Base-by-base conservation (phyloP, 2,797 vertebrate genomes). In the Lates japonicus region DNA sequence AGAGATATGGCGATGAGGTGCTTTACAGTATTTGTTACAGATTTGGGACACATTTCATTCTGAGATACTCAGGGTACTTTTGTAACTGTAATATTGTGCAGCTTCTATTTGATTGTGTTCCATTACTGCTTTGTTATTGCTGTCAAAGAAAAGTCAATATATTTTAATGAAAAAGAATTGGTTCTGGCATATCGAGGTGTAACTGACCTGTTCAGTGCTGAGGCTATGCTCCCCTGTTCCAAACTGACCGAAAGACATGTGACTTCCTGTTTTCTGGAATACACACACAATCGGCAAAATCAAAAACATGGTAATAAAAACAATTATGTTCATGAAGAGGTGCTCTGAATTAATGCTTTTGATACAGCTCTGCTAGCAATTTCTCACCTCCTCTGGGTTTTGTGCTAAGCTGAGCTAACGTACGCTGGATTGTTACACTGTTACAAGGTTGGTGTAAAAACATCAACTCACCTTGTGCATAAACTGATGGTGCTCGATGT, bases 391-490 rank as follows among this genome's bases (percentile, higher is more conserved):
- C 13, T 10, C 6, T 44, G 4, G 2, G 29, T 19, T 22, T 25
- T 7, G 37, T 0, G 1, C 7, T 35, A 22, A 25, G 4, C 49
- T 55, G 6, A 22, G 59, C 16, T 49, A 48, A 49, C 17, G 57
- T 2, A 46, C 7, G 19, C 3, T n/a, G 14, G 17, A 31, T 14
- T 0, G 2, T 2, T 59, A 12, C 19, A 35, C 25, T 35, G 22
- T 64, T 1, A 12, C 13, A 52, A 33, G 1, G 0, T 48, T 19
- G 7, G 17, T 62, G 0, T 1, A 17, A 31, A 76, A 12, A 22
- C 5, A 29, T 2, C 4, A 2, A 3, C 52, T 74, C 12, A 88
- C 87, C 80, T 73, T 5, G 2, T 71, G 10, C 0, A 4, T 12
- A 9, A 61, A 48, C 33, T 62, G 78, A 29, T 35, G 49, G 2